Conservation (phyloP, 2,113 vertebrate genomes). For the Phaethon lepturus region DNA sequence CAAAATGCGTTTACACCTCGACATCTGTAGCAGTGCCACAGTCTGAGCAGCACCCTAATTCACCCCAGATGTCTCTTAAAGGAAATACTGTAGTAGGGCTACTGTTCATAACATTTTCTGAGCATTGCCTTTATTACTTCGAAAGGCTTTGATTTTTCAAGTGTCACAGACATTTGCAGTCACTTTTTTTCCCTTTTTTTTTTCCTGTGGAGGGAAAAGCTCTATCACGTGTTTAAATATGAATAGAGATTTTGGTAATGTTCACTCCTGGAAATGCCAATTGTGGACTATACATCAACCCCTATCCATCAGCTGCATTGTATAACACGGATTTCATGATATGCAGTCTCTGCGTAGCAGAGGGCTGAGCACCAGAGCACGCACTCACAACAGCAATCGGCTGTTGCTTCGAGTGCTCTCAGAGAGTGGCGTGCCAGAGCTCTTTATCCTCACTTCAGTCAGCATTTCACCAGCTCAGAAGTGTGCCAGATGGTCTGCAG, state of each 20-base stretch:
- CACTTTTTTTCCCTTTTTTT: background rate
- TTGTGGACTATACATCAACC: background rate
- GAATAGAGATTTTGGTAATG: constrained; percentile 23
- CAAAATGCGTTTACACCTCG: constrained; percentile 77
- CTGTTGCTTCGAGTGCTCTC: accelerated
- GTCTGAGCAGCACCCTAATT: constrained; percentile 72
- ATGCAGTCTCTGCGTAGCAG: background rate
- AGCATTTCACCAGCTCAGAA: background rate
- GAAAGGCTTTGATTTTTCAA: constrained; percentile 36
- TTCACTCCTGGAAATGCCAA: background rate
- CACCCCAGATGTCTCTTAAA: constrained; percentile 76
- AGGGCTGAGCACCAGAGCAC: background rate
- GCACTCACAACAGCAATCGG: accelerated
- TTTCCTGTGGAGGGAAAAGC: background rate
- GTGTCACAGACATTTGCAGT: constrained; percentile 9
- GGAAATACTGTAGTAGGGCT: constrained; percentile 60
- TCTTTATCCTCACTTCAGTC: background rate
- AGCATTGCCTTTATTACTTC: constrained; percentile 32
- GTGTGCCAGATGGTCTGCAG: background rate
- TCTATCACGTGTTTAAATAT: background rate
- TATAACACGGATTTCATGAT: constrained; percentile 28
- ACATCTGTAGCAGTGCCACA: constrained; percentile 66
- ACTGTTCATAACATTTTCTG: constrained; percentile 48
- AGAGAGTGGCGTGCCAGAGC: background rate
- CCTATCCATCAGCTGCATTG: background rate